Conservation (phyloP, 2,797 vertebrate genomes). For the Urophycis tenuis region DNA sequence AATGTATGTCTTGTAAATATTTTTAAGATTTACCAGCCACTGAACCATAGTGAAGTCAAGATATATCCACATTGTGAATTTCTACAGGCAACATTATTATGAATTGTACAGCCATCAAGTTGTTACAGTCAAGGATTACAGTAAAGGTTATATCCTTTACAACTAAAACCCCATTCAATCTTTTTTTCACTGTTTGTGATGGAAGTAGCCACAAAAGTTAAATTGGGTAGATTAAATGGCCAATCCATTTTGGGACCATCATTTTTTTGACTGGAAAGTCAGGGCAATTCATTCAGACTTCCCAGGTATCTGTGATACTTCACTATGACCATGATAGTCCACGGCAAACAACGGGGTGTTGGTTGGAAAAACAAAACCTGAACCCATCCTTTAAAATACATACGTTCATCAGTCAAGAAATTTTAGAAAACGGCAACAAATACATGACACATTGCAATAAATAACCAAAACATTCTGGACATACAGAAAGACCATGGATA, state of each 20-base stretch:
- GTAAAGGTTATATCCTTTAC: not conserved
- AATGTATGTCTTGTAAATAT: not conserved
- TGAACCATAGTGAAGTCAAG: slow-evolving; percentile 26
- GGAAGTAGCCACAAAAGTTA: not conserved
- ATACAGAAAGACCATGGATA: not conserved
- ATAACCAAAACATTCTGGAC: not conserved
- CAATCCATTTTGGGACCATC: not conserved
- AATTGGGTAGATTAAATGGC: not conserved
- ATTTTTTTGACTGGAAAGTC: not conserved
- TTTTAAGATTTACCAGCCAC: slow-evolving; percentile 33
- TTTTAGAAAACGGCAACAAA: not conserved
- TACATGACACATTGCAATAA: slow-evolving; percentile 1
- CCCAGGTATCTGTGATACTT: not conserved
- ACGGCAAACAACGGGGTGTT: not conserved
- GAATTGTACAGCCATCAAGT: not conserved
- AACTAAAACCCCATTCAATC: not conserved
- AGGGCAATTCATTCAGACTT: not conserved
- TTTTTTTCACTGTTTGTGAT: not conserved
- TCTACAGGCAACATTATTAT: slow-evolving; percentile 6
- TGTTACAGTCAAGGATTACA: not conserved
- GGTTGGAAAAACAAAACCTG: not conserved
- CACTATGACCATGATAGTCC: not conserved
- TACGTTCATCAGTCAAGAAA: not conserved
- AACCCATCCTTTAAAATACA: slow-evolving; percentile 1
- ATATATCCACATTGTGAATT: slow-evolving; percentile 22